Evolutionary conservation across 2,888 invertebrate genomes (phyloP).

Genomic region (Nomada flava): DNA sequence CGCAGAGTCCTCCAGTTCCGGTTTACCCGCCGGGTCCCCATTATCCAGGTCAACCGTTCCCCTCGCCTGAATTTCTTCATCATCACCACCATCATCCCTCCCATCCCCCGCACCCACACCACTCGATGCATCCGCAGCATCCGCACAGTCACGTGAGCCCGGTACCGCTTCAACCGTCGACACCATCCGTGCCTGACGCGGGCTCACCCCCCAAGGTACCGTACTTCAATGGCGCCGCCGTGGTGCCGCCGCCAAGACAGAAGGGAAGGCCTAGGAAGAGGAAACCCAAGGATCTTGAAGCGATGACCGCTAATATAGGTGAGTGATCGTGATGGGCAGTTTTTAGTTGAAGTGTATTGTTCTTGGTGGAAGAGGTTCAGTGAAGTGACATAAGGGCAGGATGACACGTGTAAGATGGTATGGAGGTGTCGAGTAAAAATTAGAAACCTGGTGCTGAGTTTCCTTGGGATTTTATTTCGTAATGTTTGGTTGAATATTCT

Average conservation of each 20-base stretch:
- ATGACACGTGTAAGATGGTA: no score
- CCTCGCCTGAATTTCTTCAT: conserved; percentile 85
- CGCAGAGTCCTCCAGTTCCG: conserved; percentile 82
- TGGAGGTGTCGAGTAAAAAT: no score
- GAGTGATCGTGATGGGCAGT: conserved; percentile 81
- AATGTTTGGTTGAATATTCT: no score
- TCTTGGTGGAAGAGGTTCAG: not conserved
- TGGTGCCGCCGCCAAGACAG: conserved; percentile 89
- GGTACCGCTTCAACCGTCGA: conserved; percentile 85
- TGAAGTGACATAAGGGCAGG: not conserved
- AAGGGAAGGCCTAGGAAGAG: conserved; percentile 97
- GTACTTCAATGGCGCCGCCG: conserved; percentile 87
- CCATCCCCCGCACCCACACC: conserved; percentile 79
- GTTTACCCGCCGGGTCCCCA: conserved; percentile 83
- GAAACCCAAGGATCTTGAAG: conserved; percentile 95
- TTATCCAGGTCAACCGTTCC: conserved; percentile 86
- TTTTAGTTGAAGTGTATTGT: not conserved
- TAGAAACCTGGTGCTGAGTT: no score
- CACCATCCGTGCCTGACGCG: conserved; percentile 85
- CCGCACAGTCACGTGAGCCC: conserved; percentile 84
- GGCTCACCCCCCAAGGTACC: conserved; percentile 84
- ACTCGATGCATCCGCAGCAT: conserved; percentile 84
- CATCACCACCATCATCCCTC: conserved; percentile 73
- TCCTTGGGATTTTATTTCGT: no score
- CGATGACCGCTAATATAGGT: conserved; percentile 94